Percentiles rank a stretch among this genome's conserved stretches.
Conservation (phyloP, 2,113 vertebrate genomes). For the Petrocephalus zakoni region DNA sequence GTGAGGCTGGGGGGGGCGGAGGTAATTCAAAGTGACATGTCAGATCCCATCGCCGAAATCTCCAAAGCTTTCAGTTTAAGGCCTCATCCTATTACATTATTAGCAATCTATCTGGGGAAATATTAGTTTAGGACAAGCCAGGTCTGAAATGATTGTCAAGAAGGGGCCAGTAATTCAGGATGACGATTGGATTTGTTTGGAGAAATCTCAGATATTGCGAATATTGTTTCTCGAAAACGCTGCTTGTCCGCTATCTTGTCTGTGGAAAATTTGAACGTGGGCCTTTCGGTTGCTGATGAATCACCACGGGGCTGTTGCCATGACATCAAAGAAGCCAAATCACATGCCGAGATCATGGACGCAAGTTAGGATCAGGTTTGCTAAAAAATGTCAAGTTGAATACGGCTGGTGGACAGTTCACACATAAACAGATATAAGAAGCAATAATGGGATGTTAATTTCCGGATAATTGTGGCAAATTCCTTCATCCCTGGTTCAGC, state of each 20-base stretch:
- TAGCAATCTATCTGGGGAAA: constrained; percentile 62
- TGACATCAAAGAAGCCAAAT: background rate
- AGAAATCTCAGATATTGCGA: constrained; percentile 66
- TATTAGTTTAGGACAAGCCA: constrained; percentile 66
- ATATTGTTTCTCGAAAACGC: constrained; percentile 66
- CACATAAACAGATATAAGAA: background rate
- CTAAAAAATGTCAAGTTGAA: constrained; percentile 33
- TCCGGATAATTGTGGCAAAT: background rate
- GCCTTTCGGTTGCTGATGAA: background rate
- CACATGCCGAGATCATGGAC: constrained; percentile 17
- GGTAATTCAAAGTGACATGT: constrained; percentile 57
- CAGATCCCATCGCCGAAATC: constrained; percentile 54
- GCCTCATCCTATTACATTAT: constrained; percentile 68
- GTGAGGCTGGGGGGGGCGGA: background rate
- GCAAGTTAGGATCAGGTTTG: constrained; percentile 40
- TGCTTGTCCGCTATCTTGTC: constrained; percentile 54
- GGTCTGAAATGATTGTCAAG: constrained; percentile 58
- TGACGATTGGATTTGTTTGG: constrained; percentile 68
- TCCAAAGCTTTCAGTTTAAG: constrained; percentile 46
- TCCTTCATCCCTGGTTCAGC: no score
- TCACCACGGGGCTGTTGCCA: background rate
- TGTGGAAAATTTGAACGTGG: constrained; percentile 56
- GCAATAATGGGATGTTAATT: constrained; percentile 6
- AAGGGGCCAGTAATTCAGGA: constrained; percentile 60
- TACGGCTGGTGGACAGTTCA: constrained; percentile 23